Base-by-base conservation (phyloP, 2,888 invertebrate species). In the Cryptocephalus primarius region DNA sequence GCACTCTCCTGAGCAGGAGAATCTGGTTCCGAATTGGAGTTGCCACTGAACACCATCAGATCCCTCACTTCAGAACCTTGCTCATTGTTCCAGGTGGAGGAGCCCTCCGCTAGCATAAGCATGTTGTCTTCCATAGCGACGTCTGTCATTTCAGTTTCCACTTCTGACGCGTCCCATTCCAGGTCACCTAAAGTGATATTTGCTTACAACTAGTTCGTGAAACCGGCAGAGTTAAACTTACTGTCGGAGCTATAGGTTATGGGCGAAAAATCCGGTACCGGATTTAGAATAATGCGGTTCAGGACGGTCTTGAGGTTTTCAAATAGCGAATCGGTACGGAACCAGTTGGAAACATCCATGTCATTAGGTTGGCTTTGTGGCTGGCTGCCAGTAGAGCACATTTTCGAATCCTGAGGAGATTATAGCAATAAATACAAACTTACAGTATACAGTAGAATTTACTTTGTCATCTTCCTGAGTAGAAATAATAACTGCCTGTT, bases 271-370 rank as follows among this genome's bases (percentile, higher is more conserved):
- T 76, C 75, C 1, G 75, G 74, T 58, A 80, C 78, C 8, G 77
- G 77, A 39, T 76, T 75, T 12, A 80, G 69, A 31, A 77, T 75
- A 44, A 87, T 78, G 57, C 75, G 72, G 41, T 74, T 73, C 46
- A 90, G 79, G 33, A 82, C 74, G 31, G 82, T 80, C 58, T 84
- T 76, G 47, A 88, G 73, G 75, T 89, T 89, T 61, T 83, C 83
- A 52, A 83, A 80, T 44, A 90, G 73, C 65, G 81, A 80, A 60
- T 85, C 82, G 36, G 81, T 80, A 33, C 80, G 75, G 71, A 82
- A 88, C 74, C 87, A 89, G 57, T 78, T 76, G 11, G 67, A 61
- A 48, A 79, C 63, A 54, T 78, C 76, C 69, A 76, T 74, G 56
- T 80, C 79, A 49, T 72, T 71, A 45, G 76, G 65, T 45, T 57